A percentile compares a stretch with the other conserved stretches of the same genome.
phyloP scores from a whole-genome alignment of 2,888 invertebrate genomes.

The Piscicola geometra region DNA sequence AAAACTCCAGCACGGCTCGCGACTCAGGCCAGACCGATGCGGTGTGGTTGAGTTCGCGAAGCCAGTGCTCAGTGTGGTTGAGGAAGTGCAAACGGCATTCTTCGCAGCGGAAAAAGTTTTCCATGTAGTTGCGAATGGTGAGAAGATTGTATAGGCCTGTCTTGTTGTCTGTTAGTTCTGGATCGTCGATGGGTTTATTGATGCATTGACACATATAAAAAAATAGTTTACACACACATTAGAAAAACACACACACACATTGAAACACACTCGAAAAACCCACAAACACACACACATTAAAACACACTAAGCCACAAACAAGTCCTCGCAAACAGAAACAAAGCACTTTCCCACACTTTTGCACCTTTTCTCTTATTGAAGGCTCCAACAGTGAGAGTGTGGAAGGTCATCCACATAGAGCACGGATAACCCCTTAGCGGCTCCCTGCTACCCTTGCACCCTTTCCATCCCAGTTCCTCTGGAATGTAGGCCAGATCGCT shows the following conservation, averaged over 20 bases:
- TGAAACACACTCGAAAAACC: no score
- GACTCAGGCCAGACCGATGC: conserved; percentile 47
- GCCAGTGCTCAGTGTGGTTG: conserved; percentile 70
- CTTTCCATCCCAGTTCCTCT: conserved; percentile 36
- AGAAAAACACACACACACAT: no score
- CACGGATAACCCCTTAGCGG: conserved; percentile 83
- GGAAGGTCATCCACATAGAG: conserved; percentile 89
- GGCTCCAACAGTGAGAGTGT: conserved; percentile 79
- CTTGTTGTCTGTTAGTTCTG: background rate
- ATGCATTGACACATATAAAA: no score
- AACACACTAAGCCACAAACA: no score
- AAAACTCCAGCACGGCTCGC: conserved; percentile 74
- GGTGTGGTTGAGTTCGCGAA: conserved; percentile 50
- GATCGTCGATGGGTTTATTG: background rate
- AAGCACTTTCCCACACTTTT: no score
- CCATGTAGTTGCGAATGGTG: conserved; percentile 80
- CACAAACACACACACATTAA: no score
- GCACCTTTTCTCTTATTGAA: conserved; percentile 52
- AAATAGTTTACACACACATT: no score
- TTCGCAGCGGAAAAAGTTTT: conserved; percentile 85
- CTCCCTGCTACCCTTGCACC: conserved; percentile 72
- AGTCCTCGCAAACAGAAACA: no score
- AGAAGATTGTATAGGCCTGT: conserved; percentile 44
- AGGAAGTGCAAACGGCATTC: conserved; percentile 85
- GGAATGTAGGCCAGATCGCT: conserved; percentile 35